Conservation (phyloP, 2,113 vertebrate species). For the Barnardius zonarius region DNA sequence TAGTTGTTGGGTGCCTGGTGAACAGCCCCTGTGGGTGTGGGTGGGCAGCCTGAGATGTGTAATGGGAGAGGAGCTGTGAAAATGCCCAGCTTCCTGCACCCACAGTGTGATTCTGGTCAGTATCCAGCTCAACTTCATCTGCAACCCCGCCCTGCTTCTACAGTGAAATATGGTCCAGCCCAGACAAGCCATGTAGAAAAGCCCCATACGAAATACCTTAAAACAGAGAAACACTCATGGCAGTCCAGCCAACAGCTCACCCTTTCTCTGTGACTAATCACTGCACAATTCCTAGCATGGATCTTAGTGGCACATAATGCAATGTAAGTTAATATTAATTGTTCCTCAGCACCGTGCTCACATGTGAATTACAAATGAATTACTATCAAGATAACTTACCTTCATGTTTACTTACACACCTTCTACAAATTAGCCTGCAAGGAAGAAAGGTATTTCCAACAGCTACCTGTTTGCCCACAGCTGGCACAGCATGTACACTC, state of each 20-base stretch:
- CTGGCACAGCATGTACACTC: background rate
- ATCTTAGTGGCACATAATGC: background rate
- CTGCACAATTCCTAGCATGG: background rate
- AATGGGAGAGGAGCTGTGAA: background rate
- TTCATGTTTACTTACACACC: background rate
- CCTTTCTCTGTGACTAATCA: background rate
- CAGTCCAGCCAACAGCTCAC: background rate
- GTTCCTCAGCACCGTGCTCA: background rate
- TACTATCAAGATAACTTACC: background rate
- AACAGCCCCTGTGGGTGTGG: background rate
- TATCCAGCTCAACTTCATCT: background rate
- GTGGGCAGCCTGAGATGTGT: fast-evolving
- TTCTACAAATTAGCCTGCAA: background rate
- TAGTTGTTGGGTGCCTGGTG: background rate
- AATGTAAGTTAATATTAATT: background rate
- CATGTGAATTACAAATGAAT: background rate
- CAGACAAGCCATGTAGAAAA: background rate
- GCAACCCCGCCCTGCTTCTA: background rate
- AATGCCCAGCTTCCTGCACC: background rate
- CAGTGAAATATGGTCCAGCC: background rate
- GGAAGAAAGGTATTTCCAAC: background rate
- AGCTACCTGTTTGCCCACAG: background rate
- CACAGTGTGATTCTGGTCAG: background rate
- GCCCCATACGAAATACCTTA: background rate
- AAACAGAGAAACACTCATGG: background rate